These are phyloP conservation scores for Smittia sp. DNA, from an alignment of 2,888 invertebrate species.

Conservation along the genomic window DNA sequence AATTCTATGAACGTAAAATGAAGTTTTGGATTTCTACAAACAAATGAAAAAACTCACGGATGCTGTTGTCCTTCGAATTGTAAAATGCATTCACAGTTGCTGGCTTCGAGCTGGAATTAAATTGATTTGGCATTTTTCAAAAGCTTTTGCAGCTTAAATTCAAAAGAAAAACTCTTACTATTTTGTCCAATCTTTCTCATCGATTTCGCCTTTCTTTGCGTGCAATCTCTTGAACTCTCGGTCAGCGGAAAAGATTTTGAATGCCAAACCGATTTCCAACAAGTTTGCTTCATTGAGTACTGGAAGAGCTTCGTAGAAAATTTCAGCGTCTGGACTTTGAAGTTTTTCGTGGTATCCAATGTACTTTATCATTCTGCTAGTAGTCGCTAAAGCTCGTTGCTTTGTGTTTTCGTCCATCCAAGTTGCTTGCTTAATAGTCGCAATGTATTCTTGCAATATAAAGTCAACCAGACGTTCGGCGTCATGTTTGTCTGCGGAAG, in stretches of 20 bases:
- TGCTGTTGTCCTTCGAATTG: constrained; percentile 2
- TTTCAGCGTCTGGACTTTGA: background rate
- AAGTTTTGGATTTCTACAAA: no score
- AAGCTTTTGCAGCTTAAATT: no score
- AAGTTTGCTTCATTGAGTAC: background rate
- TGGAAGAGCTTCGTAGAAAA: background rate
- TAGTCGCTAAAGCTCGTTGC: background rate
- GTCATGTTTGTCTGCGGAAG: background rate
- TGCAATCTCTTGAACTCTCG: background rate
- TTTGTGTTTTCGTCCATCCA: background rate
- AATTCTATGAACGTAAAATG: no score
- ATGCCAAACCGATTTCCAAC: background rate
- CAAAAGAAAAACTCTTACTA: background rate
- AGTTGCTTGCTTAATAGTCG: background rate
- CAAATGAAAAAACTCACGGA: background rate
- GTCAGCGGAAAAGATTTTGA: background rate
- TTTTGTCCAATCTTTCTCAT: background rate
- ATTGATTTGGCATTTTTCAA: no score
- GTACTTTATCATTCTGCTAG: background rate
- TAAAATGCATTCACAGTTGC: background rate
- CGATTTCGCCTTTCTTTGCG: background rate
- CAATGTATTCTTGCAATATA: background rate
- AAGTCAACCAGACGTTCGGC: background rate
- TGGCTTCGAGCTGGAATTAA: background rate
- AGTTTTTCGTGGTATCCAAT: background rate